Evolutionary conservation across 2,113 vertebrate genomes (phyloP).

Genomic region (Psammodynastes pulverulentus): DNA sequence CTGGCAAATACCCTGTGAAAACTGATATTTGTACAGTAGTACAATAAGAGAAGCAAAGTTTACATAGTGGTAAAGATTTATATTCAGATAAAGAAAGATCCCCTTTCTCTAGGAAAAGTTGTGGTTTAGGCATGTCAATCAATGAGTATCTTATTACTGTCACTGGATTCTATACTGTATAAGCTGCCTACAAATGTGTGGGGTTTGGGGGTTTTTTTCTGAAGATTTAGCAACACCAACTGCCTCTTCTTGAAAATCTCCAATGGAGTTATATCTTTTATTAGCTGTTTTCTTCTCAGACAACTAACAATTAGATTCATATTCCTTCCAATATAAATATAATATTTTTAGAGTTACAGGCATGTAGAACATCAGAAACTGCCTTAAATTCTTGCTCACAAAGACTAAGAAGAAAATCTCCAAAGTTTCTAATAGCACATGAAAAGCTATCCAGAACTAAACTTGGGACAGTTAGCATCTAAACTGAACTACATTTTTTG

Average conservation of each 20-base stretch:
- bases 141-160: neutral
- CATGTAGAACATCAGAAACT: neutral
- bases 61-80: conserved; percentile 31
- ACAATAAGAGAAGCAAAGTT: conserved; percentile 36
- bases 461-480: neutral
- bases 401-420: neutral
- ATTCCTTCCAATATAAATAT: neutral
- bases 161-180: neutral
- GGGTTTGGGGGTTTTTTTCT: neutral
- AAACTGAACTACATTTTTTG: neutral
- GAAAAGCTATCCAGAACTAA: neutral
- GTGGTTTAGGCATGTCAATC: neutral
- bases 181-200: neutral
- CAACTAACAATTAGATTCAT: neutral
- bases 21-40: conserved; percentile 48
- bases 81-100: conserved; percentile 1
- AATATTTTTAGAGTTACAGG: neutral
- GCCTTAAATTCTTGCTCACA: neutral
- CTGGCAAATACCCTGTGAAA: conserved; percentile 42
- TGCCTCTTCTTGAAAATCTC: neutral
- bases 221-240: neutral
- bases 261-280: neutral
- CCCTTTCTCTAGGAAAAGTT: conserved; percentile 5
- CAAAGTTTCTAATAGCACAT: neutral
- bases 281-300: neutral